Conservation (phyloP, 2,113 vertebrate genomes). For the Onychorhynchus coronatus region DNA sequence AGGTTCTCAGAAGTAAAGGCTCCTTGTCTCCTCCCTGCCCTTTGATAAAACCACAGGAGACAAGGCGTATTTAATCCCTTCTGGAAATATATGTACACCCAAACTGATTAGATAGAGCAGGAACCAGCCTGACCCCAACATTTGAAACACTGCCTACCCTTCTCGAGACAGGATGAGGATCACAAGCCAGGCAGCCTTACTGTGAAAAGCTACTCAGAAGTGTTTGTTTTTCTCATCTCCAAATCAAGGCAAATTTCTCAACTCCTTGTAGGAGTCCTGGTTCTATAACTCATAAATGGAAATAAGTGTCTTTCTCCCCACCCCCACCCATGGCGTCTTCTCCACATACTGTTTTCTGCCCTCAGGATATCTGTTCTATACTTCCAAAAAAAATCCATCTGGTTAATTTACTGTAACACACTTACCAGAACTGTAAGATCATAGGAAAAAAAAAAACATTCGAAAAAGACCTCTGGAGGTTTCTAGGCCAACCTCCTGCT, state of each 20-base stretch:
- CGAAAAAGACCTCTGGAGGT: not conserved
- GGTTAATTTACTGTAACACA: conserved; percentile 54
- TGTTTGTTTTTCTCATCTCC: conserved; percentile 37
- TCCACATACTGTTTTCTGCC: conserved; percentile 48
- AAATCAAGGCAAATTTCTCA: conserved; percentile 52
- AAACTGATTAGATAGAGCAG: not conserved
- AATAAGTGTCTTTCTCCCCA: conserved; percentile 11
- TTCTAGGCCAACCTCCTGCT: conserved; percentile 31
- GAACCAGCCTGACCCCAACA: not conserved
- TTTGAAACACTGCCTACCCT: not conserved
- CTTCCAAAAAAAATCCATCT: conserved; percentile 58
- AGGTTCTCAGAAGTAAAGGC: not conserved
- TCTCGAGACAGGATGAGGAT: not conserved
- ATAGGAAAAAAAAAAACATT: not conserved
- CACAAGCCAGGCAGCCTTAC: conserved; percentile 2
- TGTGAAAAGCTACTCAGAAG: conserved; percentile 15
- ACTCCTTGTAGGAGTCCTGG: conserved; percentile 19
- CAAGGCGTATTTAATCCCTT: conserved; percentile 2
- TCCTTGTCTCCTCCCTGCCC: not conserved
- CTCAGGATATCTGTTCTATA: conserved; percentile 62
- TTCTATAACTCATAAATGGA: conserved; percentile 55
- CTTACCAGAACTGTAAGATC: conserved; percentile 54
- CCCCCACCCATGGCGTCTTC: not conserved
- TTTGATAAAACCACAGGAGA: conserved; percentile 11
- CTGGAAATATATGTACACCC: not conserved